Percentiles rank a stretch among this genome's conserved stretches.
Evolutionary conservation across 2,888 invertebrate species (phyloP).

Genomic region (Gastracanthus pulcherrimus): DNA sequence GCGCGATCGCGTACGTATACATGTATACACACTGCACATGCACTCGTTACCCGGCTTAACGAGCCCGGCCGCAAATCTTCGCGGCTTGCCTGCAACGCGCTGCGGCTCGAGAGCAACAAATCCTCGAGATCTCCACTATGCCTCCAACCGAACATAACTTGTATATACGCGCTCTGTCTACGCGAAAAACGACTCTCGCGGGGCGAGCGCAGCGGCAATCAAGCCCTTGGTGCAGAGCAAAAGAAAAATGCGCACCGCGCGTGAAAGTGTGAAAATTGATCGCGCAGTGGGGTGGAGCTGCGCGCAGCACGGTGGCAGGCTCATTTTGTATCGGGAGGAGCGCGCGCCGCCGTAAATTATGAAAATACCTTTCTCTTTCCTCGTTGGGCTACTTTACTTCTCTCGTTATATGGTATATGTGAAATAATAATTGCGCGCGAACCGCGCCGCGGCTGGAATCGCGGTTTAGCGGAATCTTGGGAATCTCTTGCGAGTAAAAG

Average conservation of each 20-base stretch:
- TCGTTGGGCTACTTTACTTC: no score
- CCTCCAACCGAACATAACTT: no score
- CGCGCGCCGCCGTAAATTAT: constrained; percentile 10
- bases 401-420: neutral
- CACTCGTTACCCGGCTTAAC: constrained; percentile 26
- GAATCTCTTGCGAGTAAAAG: constrained; percentile 26
- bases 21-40: no score
- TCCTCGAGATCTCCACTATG: neutral
- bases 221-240: neutral
- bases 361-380: constrained; percentile 38
- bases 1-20: neutral
- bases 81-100: no score
- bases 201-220: neutral
- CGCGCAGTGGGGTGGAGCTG: constrained; percentile 9
- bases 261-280: constrained; percentile 61
- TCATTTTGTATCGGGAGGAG: constrained; percentile 9
- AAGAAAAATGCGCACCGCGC: constrained; percentile 7
- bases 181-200: neutral
- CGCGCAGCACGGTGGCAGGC: neutral
- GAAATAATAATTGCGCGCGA: constrained; percentile 20
- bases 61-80: constrained; percentile 8
- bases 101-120: neutral
- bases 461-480: no score
- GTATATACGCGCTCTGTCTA: no score
- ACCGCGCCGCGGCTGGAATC: no score